These are phyloP conservation scores for Tyrannus savana DNA, from an alignment of 2,113 vertebrate species.

Conservation along the genomic window DNA sequence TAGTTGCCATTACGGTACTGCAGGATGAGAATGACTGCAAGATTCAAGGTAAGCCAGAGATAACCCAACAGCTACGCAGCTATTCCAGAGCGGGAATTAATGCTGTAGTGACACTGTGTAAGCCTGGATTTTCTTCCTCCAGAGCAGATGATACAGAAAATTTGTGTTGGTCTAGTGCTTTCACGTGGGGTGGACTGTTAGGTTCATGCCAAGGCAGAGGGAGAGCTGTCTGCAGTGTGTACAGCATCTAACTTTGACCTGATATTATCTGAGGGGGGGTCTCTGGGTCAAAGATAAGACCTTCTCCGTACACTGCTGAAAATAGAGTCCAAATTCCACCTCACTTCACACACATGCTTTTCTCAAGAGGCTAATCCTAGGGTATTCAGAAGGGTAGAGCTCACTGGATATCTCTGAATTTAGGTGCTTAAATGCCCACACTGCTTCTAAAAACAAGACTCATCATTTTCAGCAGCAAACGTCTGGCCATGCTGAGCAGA, in stretches of 20 bases:
- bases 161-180: neutral
- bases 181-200: accelerated
- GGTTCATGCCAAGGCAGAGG: neutral
- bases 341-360: neutral
- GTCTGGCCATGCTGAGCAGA: neutral
- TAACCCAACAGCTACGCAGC: neutral
- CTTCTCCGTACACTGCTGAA: neutral
- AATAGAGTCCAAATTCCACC: neutral
- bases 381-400: neutral
- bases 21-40: slow-evolving; percentile 87
- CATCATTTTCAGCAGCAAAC: neutral
- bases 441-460: neutral
- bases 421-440: neutral
- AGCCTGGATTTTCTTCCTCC: neutral
- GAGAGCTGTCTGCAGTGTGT: neutral
- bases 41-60: slow-evolving; percentile 82
- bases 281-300: neutral
- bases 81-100: neutral
- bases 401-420: neutral
- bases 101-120: neutral
- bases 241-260: neutral
- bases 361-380: neutral
- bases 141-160: neutral
- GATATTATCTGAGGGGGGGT: neutral
- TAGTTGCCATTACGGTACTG: slow-evolving; percentile 78